phyloP scores from a whole-genome alignment of 2,888 invertebrate species.

The Ormyrus pomaceus region DNA sequence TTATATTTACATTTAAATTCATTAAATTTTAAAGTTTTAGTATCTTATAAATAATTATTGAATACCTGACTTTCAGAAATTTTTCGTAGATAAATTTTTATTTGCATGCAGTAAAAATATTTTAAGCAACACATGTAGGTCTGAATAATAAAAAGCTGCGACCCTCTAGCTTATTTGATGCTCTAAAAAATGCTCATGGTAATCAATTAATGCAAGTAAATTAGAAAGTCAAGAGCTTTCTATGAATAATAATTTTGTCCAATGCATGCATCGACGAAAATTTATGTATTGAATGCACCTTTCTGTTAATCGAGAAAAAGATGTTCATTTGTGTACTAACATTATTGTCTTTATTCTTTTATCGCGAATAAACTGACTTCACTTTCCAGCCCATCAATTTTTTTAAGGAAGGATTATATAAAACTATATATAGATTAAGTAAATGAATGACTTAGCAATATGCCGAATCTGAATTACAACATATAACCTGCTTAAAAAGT shows the following conservation, averaged over 20 bases:
- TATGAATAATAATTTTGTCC: neutral
- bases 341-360: neutral
- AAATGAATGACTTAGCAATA: neutral
- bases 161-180: conserved; percentile 10
- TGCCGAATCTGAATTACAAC: too few relatives aligned
- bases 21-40: too few relatives aligned
- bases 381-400: neutral
- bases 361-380: neutral
- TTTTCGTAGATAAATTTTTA: too few relatives aligned
- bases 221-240: neutral
- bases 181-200: conserved; percentile 13
- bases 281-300: neutral
- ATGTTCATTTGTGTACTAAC: neutral
- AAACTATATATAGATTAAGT: neutral
- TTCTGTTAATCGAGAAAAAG: neutral
- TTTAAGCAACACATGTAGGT: conserved; percentile 9
- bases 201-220: conserved; percentile 9
- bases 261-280: neutral
- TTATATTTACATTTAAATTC: too few relatives aligned
- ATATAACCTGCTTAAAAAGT: too few relatives aligned
- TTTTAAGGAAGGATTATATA: neutral
- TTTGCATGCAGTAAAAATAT: neutral
- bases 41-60: too few relatives aligned
- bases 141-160: neutral
- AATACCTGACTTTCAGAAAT: too few relatives aligned